These are phyloP conservation scores for Dasypolia templi DNA, from an alignment of 2,888 invertebrate species.

Conservation along the genomic window DNA sequence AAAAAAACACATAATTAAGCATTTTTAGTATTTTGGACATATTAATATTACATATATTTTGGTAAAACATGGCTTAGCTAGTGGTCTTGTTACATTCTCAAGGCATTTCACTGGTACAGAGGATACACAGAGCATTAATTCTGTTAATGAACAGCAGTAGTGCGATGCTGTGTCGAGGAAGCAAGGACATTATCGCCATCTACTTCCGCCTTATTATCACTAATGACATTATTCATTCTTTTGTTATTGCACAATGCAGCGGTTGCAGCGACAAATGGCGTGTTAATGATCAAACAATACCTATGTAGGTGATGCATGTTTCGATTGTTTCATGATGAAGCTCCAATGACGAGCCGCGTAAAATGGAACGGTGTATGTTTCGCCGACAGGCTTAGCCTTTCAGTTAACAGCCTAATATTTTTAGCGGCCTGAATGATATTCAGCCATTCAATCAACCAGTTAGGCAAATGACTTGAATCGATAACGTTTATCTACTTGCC, in stretches of 20 bases:
- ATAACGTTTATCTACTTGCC: too few relatives aligned
- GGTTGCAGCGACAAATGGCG: slow-evolving; percentile 44
- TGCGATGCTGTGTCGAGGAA: slow-evolving; percentile 59
- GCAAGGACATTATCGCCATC: slow-evolving; percentile 60
- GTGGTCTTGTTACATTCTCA: slow-evolving; percentile 29
- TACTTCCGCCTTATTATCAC: slow-evolving; percentile 69
- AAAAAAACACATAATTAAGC: too few relatives aligned
- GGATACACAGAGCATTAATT: slow-evolving; percentile 69
- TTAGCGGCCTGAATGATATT: too few relatives aligned
- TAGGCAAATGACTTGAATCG: too few relatives aligned
- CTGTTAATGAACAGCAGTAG: slow-evolving; percentile 70
- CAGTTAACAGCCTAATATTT: too few relatives aligned
- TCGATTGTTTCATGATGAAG: slow-evolving; percentile 30
- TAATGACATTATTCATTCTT: slow-evolving; percentile 65
- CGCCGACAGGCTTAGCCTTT: too few relatives aligned
- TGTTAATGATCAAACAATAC: slow-evolving; percentile 51
- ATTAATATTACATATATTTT: too few relatives aligned
- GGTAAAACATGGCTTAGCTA: background rate
- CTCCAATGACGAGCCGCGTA: slow-evolving; percentile 8
- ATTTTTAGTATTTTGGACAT: too few relatives aligned
- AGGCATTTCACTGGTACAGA: slow-evolving; percentile 54
- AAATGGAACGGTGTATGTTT: background rate
- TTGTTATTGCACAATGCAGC: slow-evolving; percentile 62
- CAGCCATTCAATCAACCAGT: too few relatives aligned
- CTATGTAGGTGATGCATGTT: slow-evolving; percentile 32